A percentile compares a stretch with the other conserved stretches of the same genome.
These are phyloP conservation scores for Ifrita kowaldi DNA, from an alignment of 2,113 vertebrate genomes.

Conservation along the genomic window DNA sequence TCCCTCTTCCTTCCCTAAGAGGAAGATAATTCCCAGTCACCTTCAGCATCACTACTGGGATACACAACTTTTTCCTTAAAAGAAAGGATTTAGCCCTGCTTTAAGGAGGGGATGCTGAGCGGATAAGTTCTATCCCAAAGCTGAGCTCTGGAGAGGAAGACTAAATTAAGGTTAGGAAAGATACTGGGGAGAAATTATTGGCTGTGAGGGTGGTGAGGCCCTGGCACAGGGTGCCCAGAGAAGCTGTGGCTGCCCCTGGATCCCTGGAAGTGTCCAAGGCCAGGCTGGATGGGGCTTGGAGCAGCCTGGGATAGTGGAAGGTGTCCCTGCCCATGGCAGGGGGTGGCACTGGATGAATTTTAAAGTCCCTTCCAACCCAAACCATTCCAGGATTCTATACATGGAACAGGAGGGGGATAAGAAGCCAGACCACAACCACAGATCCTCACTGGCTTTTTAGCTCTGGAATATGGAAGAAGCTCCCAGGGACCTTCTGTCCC, in stretches of 20 bases:
- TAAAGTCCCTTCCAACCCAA: background rate
- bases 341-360: fast-evolving
- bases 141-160: background rate
- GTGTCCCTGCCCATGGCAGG: background rate
- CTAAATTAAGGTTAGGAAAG: background rate
- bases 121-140: fast-evolving
- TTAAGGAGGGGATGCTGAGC: background rate
- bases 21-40: background rate
- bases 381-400: background rate
- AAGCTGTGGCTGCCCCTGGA: background rate
- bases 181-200: fast-evolving
- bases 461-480: background rate
- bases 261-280: background rate
- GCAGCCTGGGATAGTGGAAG: fast-evolving
- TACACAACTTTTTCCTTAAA: background rate
- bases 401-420: background rate
- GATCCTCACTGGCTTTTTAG: background rate
- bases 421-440: background rate
- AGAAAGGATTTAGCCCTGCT: background rate
- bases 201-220: background rate
- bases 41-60: background rate
- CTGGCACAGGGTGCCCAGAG: background rate
- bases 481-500: background rate
- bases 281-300: fast-evolving
- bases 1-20: background rate